These are phyloP conservation scores for Drosophila oshimai DNA, from an alignment of 1,140 invertebrate genomes.

Conservation along the genomic window DNA sequence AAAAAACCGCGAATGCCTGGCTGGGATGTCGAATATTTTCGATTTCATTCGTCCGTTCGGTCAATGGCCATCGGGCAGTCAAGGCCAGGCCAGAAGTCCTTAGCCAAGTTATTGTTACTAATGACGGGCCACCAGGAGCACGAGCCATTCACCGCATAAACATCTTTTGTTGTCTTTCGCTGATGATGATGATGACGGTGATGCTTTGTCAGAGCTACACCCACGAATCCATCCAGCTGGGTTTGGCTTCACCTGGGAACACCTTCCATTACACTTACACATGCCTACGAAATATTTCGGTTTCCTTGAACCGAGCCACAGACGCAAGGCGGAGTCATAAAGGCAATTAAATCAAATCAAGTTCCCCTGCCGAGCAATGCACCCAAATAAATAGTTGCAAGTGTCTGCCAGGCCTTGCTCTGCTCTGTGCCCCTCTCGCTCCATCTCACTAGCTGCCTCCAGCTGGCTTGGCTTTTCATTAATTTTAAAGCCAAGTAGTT, in stretches of 20 bases:
- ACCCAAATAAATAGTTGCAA: constrained; percentile 45
- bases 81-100: constrained; percentile 55
- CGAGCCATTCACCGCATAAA: not conserved
- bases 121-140: constrained; percentile 33
- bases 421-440: not conserved
- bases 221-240: constrained; percentile 27
- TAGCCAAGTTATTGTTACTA: constrained; percentile 61
- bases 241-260: constrained; percentile 24
- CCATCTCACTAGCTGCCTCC: not conserved
- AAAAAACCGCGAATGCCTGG: not conserved
- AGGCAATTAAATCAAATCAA: constrained; percentile 77
- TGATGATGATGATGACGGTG: constrained; percentile 14
- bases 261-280: constrained; percentile 19
- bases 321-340: constrained; percentile 47
- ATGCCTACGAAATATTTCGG: constrained; percentile 17
- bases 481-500: constrained; percentile 63
- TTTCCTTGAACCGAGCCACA: constrained; percentile 65
- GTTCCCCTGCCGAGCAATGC: constrained; percentile 50
- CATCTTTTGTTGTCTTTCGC: constrained; percentile 30
- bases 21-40: constrained; percentile 9
- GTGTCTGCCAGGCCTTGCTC: constrained; percentile 32
- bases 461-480: constrained; percentile 24
- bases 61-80: constrained; percentile 50
- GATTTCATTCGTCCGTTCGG: constrained; percentile 33
- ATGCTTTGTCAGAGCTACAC: constrained; percentile 1